phyloP scores from a whole-genome alignment of 37 sponge, comb jelly and placozoan species.

The Aphrocallistes beatrix region DNA sequence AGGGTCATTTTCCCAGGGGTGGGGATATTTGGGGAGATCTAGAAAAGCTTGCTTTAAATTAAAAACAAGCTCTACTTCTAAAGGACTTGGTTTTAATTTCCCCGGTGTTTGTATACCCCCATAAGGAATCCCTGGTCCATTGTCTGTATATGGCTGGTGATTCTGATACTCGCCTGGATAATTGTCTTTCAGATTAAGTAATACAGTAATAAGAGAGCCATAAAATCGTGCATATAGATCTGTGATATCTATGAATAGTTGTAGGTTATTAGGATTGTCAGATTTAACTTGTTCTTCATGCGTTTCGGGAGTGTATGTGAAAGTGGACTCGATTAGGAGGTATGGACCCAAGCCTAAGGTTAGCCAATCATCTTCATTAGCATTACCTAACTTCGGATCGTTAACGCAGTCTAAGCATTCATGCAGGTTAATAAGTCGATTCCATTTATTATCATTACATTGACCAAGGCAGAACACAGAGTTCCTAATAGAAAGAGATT shows the following conservation, averaged over 20 bases:
- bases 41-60: background rate
- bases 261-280: background rate
- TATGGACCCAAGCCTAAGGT: background rate
- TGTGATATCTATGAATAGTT: background rate
- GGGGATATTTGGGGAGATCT: background rate
- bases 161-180: constrained; percentile 2
- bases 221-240: background rate
- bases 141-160: background rate
- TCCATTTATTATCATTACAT: background rate
- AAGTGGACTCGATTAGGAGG: background rate
- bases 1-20: background rate
- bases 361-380: background rate
- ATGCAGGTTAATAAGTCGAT: background rate
- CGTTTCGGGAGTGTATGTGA: background rate
- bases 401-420: background rate
- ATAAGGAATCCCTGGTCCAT: background rate
- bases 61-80: constrained; percentile 6
- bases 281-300: background rate
- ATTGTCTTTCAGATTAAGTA: background rate
- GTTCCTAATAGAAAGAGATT: background rate
- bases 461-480: background rate
- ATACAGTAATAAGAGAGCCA: background rate
- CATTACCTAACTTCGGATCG: background rate
- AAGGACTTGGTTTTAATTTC: background rate
- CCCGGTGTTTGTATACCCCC: background rate